Percentiles rank a stretch among this genome's conserved stretches.
Conservation (phyloP, 1,140 invertebrate genomes). For the Drosophila repleta region DNA sequence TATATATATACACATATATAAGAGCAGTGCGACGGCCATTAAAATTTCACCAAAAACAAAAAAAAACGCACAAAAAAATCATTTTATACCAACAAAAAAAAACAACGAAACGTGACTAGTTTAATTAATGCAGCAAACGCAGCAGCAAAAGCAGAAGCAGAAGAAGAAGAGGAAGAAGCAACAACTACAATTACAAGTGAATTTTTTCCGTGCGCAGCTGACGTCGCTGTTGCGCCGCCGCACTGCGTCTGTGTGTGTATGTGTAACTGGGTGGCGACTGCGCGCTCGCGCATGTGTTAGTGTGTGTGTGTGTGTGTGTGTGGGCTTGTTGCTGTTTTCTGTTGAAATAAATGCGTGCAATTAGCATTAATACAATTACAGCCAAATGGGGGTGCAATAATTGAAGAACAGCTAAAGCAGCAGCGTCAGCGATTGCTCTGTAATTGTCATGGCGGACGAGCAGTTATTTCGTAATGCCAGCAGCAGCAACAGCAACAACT, state of each 20-base stretch:
- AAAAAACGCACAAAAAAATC: no score
- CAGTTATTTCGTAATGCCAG: slow-evolving; percentile 67
- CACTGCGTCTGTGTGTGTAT: slow-evolving; percentile 26
- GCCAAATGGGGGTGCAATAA: slow-evolving; percentile 59
- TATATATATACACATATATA: not conserved
- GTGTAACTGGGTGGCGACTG: slow-evolving; percentile 51
- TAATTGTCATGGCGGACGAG: slow-evolving; percentile 60
- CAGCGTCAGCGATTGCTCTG: slow-evolving; percentile 51
- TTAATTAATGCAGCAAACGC: slow-evolving; percentile 64
- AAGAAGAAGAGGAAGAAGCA: slow-evolving; percentile 35
- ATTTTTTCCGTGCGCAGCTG: slow-evolving; percentile 50
- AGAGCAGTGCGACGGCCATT: slow-evolving; percentile 34
- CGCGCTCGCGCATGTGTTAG: not conserved
- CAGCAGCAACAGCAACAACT: slow-evolving; percentile 18
- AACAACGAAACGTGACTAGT: slow-evolving; percentile 69
- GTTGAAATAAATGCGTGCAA: slow-evolving; percentile 67
- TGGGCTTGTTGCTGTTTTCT: slow-evolving; percentile 16
- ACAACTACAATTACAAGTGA: slow-evolving; percentile 65
- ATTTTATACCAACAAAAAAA: slow-evolving; percentile 49
- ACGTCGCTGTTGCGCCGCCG: slow-evolving; percentile 46
- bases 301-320: slow-evolving; percentile 11
- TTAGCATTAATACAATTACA: slow-evolving; percentile 75
- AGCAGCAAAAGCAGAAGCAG: slow-evolving; percentile 15
- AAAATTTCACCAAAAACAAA: slow-evolving; percentile 47
- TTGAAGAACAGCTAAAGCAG: slow-evolving; percentile 38